Base-by-base conservation (phyloP, 1,140 invertebrate genomes). In the Solen grandis region DNA sequence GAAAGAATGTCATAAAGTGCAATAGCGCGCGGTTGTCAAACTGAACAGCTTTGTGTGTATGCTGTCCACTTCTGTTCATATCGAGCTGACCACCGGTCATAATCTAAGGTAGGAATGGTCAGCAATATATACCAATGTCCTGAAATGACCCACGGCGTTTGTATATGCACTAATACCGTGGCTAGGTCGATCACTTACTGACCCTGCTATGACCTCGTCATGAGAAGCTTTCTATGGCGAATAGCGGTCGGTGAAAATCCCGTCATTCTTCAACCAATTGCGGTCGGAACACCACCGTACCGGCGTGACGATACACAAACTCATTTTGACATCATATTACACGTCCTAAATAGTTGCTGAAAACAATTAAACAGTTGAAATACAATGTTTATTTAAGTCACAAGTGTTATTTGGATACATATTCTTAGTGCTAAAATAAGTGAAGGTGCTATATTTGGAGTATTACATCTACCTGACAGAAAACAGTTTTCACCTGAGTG, bases 131-230 rank as follows among this genome's bases (percentile, higher is more conserved):
- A 35, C 29, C 63, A 35, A 5, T 69, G 75, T 78, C 75, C 75
- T 78, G n/a, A 69, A 55, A 66, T 69, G 75, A 72, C 63, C 75
- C 50, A 38, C 36, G 50, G 36, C 5, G 13, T 78, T 59, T 69
- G 66, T 50, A 33, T 54, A 27, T 46, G 29, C 31, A 22, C 54
- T 35, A 10, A 29, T 41, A 59, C 63, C 66, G 63, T 69, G 75
- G 65, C 33, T 69, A 78, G 75, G 75, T 78, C 75, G 66, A 54
- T 78, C 54, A 36, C 75, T 68, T 57, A 5, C 63, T 78, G 75
- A 33, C 75, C 75, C 69, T 52, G 3, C n/a, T 25, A 14, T 69
- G 75, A 78, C 63, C 75, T 46, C 35, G 16, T 1, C 55, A 8
- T 10, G 41, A 46, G 41, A 46, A 33, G n/a, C 5, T 25, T 35